phyloP scores from a whole-genome alignment of 2,113 vertebrate genomes.

The Upupa epops region DNA sequence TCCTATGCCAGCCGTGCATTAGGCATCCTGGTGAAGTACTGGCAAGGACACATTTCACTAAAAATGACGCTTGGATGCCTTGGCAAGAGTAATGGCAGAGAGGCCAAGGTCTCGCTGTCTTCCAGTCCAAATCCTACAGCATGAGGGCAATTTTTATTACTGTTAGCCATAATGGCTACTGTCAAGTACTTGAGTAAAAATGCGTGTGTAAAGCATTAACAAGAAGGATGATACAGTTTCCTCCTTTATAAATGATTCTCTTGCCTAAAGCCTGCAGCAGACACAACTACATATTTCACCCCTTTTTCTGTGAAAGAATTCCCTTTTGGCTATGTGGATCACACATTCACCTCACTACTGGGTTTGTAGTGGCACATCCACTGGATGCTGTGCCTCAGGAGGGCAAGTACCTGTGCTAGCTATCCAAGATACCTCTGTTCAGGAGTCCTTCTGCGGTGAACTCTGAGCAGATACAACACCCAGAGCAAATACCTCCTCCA shows the following conservation, averaged over 20 bases:
- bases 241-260: background rate
- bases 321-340: background rate
- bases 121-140: slow-evolving; percentile 8
- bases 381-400: background rate
- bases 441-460: background rate
- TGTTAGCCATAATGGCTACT: background rate
- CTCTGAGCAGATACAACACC: background rate
- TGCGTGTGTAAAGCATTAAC: background rate
- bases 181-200: slow-evolving; percentile 32
- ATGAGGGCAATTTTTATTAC: background rate
- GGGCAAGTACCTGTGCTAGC: background rate
- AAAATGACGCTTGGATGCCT: background rate
- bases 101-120: background rate
- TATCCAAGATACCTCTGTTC: background rate
- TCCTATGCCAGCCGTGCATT: background rate
- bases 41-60: background rate
- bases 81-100: background rate
- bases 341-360: background rate
- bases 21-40: background rate
- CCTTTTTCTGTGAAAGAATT: background rate
- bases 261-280: background rate
- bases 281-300: background rate
- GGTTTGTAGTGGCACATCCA: background rate
- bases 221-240: background rate
- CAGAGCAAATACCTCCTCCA: background rate